These are phyloP conservation scores for Eupithecia insigniata DNA, from an alignment of 2,888 invertebrate species.

Conservation along the genomic window DNA sequence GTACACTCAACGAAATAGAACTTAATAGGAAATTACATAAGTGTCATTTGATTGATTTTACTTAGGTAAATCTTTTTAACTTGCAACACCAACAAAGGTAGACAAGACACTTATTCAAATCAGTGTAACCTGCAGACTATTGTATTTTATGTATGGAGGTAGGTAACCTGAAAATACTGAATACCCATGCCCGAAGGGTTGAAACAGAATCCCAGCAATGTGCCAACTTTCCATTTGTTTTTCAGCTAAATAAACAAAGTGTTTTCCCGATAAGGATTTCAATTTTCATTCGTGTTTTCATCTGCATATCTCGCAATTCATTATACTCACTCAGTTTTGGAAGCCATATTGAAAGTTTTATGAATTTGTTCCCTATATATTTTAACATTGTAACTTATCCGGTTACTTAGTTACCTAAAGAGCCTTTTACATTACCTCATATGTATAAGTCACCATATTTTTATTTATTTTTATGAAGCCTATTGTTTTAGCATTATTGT, in stretches of 20 bases:
- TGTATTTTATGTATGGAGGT: neutral
- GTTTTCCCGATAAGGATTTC: slow-evolving; percentile 8
- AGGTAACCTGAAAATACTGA: no score
- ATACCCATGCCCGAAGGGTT: slow-evolving; percentile 12
- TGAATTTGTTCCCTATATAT: neutral
- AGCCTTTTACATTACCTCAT: neutral
- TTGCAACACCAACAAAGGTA: neutral
- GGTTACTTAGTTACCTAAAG: neutral
- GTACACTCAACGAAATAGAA: neutral
- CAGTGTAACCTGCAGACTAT: neutral
- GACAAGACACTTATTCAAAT: neutral
- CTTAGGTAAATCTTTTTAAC: neutral
- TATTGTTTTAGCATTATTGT: neutral
- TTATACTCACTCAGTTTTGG: neutral
- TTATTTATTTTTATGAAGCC: neutral
- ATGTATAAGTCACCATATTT: no score
- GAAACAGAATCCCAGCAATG: neutral
- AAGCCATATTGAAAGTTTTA: neutral
- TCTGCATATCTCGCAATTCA: neutral
- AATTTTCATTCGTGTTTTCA: slow-evolving; percentile 13
- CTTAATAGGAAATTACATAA: neutral
- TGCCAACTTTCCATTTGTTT: slow-evolving; percentile 6
- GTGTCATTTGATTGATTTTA: neutral
- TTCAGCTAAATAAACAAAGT: slow-evolving; percentile 7
- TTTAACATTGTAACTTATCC: neutral